Conservation (phyloP, 2,888 invertebrate genomes). For the Chaitophorus viminalis region DNA sequence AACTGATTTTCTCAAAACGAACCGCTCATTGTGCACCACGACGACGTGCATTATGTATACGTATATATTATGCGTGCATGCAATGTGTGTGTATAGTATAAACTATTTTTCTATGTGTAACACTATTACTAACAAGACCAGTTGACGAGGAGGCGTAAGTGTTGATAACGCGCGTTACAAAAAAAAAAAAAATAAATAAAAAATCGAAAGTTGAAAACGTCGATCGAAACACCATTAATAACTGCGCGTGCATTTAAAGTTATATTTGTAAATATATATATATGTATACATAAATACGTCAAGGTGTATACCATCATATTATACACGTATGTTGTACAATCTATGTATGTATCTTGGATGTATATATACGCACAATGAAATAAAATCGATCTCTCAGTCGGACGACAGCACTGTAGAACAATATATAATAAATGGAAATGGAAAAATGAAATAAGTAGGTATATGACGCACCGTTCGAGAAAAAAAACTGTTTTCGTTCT, state of each 20-base stretch:
- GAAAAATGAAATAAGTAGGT: neutral
- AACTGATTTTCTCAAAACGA: conserved; percentile 48
- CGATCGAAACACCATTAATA: conserved; percentile 48
- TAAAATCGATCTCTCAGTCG: conserved; percentile 4
- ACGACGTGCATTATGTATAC: neutral
- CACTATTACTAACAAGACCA: conserved; percentile 40
- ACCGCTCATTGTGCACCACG: conserved; percentile 30
- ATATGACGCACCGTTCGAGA: neutral
- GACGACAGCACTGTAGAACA: neutral
- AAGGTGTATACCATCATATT: neutral
- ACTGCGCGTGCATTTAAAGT: conserved; percentile 9
- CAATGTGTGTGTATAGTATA: neutral
- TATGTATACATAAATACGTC: neutral
- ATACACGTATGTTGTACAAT: neutral
- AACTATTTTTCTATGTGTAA: conserved; percentile 11
- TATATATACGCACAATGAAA: neutral
- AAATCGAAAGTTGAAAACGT: conserved; percentile 48
- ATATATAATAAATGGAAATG: conserved; percentile 8
- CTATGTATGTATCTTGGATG: too few relatives aligned
- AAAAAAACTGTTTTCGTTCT: conserved; percentile 5
- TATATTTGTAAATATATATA: neutral
- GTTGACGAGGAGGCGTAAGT: conserved; percentile 37
- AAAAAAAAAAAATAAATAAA: too few relatives aligned
- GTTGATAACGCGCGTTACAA: conserved; percentile 2
- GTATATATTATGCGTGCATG: neutral